phyloP scores from a whole-genome alignment of 2,888 invertebrate species.

The Microctonus brassicae region DNA sequence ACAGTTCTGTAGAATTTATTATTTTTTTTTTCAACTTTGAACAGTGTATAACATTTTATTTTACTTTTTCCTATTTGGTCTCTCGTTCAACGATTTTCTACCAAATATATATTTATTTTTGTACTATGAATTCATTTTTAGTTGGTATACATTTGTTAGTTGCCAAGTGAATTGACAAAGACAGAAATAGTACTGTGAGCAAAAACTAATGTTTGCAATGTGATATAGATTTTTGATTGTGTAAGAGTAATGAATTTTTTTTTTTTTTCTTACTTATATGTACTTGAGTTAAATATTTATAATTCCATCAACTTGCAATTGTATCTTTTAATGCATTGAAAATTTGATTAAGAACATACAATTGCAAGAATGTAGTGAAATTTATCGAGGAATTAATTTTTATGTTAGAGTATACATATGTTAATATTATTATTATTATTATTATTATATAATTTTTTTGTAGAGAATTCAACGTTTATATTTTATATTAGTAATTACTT shows the following conservation, averaged over 20 bases:
- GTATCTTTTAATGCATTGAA: background rate
- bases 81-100: conserved; percentile 23
- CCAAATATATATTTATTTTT: conserved; percentile 56
- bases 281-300: conserved; percentile 4
- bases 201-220: background rate
- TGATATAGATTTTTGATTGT: conserved; percentile 16
- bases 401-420: background rate
- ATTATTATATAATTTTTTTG: background rate
- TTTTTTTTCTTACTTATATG: background rate
- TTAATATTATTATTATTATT: background rate
- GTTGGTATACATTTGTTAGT: conserved; percentile 54
- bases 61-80: background rate
- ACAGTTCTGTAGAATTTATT: background rate
- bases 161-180: background rate
- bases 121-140: conserved; percentile 52
- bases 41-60: background rate
- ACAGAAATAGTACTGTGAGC: background rate
- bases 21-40: background rate
- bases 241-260: background rate
- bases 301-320: conserved; percentile 4
- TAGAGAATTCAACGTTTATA: conserved; percentile 5
- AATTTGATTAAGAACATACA: background rate
- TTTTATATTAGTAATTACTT: conserved; percentile 13
- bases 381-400: conserved; percentile 10
- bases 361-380: conserved; percentile 1